Base-by-base conservation (phyloP, 2,888 invertebrate species). In the Nezara viridula region DNA sequence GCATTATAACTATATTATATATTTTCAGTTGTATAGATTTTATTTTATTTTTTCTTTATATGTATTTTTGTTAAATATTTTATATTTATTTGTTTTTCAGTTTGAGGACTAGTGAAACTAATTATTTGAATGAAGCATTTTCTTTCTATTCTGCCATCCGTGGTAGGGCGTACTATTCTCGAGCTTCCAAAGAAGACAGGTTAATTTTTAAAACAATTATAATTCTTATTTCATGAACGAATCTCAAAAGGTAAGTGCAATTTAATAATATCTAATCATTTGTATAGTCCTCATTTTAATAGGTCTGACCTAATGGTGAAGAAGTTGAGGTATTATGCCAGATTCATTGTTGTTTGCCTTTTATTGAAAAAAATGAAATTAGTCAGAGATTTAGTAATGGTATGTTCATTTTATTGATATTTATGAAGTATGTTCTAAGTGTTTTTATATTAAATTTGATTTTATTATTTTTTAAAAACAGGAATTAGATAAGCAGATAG, bases 61-160 rank as follows among this genome's bases (percentile, higher is more conserved):
- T 44, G 1, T 77, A 44, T 85, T 86, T 27, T 89, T 88, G 9
- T 32, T 90, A 90, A 91, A 90, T 90, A 91, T 91, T 81, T 44
- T 47, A 16, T 21, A 24, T 40, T 12, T 4, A 37, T 81, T 44
- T 81, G 44, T 81, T 89, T 94, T 95, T 77, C 93, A 98, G 98
- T 93, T 94, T 99, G 92, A 95, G 98, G 92, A 99, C 99, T 91
- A 98, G 98, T 93, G 98, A 99, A 94, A 98, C 98, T 60, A 97
- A 97, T 93, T 99, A 98, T 93, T 94, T 99, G 92, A 97, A 97
- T 93, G 99, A 99, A 94, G 98, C 99, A 87, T 98, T 96, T 93
- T 97, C 98, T 90, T 99, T 99, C 94, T 99, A 99, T 94, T 96
- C 97, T 87, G 98, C 99, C 27, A 99, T 99, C 92, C 94, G 98